Base-by-base conservation (phyloP, 2,113 vertebrate genomes). In the Mustelus asterias region DNA sequence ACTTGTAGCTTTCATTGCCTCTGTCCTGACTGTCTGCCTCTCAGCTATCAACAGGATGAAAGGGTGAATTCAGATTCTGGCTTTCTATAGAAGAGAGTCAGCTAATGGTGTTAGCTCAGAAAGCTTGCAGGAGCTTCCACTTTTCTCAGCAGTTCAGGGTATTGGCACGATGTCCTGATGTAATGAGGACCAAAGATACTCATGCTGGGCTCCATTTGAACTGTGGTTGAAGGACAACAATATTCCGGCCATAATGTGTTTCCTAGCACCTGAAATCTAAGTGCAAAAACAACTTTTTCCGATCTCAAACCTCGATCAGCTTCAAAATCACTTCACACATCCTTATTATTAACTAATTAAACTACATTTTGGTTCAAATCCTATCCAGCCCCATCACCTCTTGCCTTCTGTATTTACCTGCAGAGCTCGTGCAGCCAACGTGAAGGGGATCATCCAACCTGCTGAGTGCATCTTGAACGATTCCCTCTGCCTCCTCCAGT, bases 371-470 rank as follows among this genome's bases (percentile, higher is more conserved):
- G 60, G 16, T 65, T 37, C 89, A 93, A 93, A 63, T 18, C 9
- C 60, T 37, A 33, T 9, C 1, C 6, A 3, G 89, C 60, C 89
- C 41, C 16, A 41, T 20, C 3, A 20, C n/a, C 37, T 65, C 89
- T 22, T 16, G 37, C 18, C 65, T 65, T 37, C 33, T 37, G 89
- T 65, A 72, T 97, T 96, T 96, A 99, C 99, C 99, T 85, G 99
- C 98, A 0, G 99, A 99, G 96, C 98, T 97, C 0, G 98, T 98
- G 96, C 99, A 99, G 97, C 98, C 97, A 96, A 98, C 97, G 96
- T 99, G 99, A 13, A 98, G 70, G 0, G 99, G 98, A 96, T 99
- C 98, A 0, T 99, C 98, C 0, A 99, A 97, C 96, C 97, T 98
- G 72, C 96, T 70, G 86, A 99, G 97, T 0, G 98, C 98, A 24